Conservation (phyloP, 2,888 invertebrate species). For the Phymatocera aterrima region DNA sequence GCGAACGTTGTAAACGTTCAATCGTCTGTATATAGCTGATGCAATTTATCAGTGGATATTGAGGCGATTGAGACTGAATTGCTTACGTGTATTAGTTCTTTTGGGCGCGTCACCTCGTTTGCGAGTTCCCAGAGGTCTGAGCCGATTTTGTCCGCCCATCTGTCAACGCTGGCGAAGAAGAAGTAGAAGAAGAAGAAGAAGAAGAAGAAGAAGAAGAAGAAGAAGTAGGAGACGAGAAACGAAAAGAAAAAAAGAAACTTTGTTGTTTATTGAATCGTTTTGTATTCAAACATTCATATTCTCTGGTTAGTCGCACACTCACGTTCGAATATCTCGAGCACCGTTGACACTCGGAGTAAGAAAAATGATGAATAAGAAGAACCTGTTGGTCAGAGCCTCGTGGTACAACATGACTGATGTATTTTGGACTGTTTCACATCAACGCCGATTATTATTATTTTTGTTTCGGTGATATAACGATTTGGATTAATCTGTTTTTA, state of each 20-base stretch:
- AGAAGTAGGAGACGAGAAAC: conserved; percentile 17
- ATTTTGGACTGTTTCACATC: not conserved
- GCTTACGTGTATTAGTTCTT: conserved; percentile 85
- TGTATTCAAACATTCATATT: not conserved
- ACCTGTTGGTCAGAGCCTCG: conserved; percentile 53
- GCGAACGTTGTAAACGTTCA: no score
- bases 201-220: no score
- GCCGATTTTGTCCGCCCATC: conserved; percentile 88
- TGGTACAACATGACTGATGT: conserved; percentile 51
- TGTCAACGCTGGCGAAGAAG: conserved; percentile 81
- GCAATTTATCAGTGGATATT: not conserved
- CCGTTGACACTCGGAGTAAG: conserved; percentile 50
- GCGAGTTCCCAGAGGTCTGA: conserved; percentile 88
- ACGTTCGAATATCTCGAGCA: conserved; percentile 59
- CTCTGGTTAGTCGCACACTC: conserved; percentile 48
- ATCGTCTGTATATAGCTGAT: no score
- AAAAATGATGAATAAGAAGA: conserved; percentile 49
- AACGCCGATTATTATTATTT: not conserved
- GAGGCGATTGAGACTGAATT: not conserved
- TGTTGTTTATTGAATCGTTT: not conserved
- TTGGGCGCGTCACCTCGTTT: conserved; percentile 85
- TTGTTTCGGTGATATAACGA: not conserved
- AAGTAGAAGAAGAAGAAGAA: no score
- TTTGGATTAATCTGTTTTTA: not conserved
- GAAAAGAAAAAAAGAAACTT: not conserved